Base-by-base conservation (phyloP, 2,888 invertebrate species). In the Atrina japonica region DNA sequence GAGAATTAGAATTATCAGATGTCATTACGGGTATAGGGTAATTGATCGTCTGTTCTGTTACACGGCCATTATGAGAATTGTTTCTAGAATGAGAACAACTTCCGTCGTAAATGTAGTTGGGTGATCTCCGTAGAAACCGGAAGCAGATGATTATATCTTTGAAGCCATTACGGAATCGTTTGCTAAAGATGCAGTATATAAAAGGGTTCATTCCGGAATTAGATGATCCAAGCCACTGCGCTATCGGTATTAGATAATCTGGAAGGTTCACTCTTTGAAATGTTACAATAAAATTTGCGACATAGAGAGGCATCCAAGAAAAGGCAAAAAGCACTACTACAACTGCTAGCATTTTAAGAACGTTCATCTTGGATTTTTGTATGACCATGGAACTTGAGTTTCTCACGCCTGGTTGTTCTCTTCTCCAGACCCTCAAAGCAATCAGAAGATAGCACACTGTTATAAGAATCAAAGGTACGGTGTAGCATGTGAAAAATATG, bases 121-220 rank as follows among this genome's bases (percentile, higher is more conserved):
- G 35, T 11, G 35, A 35, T 35, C 35, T 35, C 11, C 11, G 5
- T 11, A 35, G 11, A 35, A 35, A 35, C 35, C 11, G 5, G 35
- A 35, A 35, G 35, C 35, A 35, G 5, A 11, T 35, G 5, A 35
- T 35, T 11, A 35, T 7, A 35, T 11, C 35, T 35, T 35, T 35
- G 90, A 98, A 97, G 3, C 97, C 97, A 71, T 95, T 94, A 2
- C 97, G 93, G 90, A 96, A 98, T 90, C 97, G 97, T 89, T 96
- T 96, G 91, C 97, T 97, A 92, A 97, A 97, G 92, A 97, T 97
- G 2, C 97, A 96, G 90, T 97, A 97, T 68, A 98, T 93, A 75
- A 98, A 95, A 0, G 97, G 97, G 91, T 98, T 98, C 87, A 97
- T 97, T 93, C 97, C 97, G 23, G 96, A 96, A 91, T 98, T 98